Evolutionary conservation across 2,888 invertebrate genomes (phyloP), one percentile per base, ranked within the genome.

Genomic region (Gonocerus acuteangulatus): DNA sequence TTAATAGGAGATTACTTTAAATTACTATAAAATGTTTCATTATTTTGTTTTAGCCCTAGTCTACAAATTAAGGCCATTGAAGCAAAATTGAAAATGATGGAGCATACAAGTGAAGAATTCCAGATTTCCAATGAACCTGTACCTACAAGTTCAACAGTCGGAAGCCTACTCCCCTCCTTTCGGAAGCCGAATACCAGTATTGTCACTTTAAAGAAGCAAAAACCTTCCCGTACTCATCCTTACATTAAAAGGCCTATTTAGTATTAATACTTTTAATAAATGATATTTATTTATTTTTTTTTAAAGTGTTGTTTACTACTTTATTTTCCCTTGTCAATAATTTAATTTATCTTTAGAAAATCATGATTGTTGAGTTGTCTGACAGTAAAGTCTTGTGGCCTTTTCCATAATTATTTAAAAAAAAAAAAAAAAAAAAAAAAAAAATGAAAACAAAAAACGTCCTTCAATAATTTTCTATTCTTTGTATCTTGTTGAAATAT

Each of bases 11-110:
- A n/a, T n/a, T n/a, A n/a, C n/a, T n/a, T n/a, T n/a, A n/a, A n/a
- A n/a, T n/a, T n/a, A n/a, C n/a, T n/a, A n/a, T n/a, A 9, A 32
- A 32, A 32, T 32, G 6, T 6, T 32, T 32, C 11, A n/a, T 39
- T 15, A 48, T 65, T 62, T 58, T 61, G 57, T 70, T 68, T 23
- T 2, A 89, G 89, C 72, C 83, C 85, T 69, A 82, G 85, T 71
- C 84, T 85, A 7, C 87, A 90, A 60, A 92, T 93, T 67, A 87
- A 87, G 71, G 90, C 90, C 0, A 92, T 93, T 63, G 91, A 92
- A 73, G 88, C 89, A 0, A 92, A 93, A 74, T 75, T 93, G 1
- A 89, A 87, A 71, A 76, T 86, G 73, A 85, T 92, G 82, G 86
- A 88, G 69, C 73, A 74, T 15, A 62, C 34, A 16, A 48, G 51